These are phyloP conservation scores for Drosophila hamatofila DNA, from an alignment of 2,888 invertebrate genomes.

Conservation along the genomic window DNA sequence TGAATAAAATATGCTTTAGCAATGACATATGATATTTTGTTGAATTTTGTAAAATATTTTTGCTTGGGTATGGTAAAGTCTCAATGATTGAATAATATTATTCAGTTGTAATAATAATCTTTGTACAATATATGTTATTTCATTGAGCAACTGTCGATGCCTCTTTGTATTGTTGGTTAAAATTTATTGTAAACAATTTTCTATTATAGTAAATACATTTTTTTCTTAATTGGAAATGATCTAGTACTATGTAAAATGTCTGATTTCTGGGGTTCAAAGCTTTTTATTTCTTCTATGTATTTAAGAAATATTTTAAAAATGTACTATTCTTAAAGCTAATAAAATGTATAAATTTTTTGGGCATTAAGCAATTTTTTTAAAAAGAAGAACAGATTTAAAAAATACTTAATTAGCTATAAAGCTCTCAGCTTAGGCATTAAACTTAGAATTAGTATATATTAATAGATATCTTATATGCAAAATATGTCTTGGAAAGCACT, in stretches of 20 bases:
- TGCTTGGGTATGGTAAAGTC: not conserved
- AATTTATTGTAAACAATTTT: too few relatives aligned
- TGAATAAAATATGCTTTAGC: not conserved
- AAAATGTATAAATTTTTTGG: too few relatives aligned
- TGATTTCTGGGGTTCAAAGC: too few relatives aligned
- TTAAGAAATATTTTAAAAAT: too few relatives aligned
- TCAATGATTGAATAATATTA: not conserved
- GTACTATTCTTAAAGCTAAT: too few relatives aligned
- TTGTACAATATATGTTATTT: not conserved
- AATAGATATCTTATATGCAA: not conserved
- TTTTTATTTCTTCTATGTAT: too few relatives aligned
- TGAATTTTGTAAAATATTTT: not conserved
- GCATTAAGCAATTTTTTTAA: too few relatives aligned
- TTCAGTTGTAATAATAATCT: not conserved
- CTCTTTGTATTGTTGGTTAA: not conserved
- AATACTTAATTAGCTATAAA: not conserved
- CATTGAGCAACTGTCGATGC: not conserved
- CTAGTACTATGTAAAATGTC: too few relatives aligned
- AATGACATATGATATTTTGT: not conserved
- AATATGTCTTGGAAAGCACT: not conserved
- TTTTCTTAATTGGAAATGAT: too few relatives aligned
- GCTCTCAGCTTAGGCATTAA: not conserved
- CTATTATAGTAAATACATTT: too few relatives aligned
- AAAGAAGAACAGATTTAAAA: too few relatives aligned
- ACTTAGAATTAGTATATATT: not conserved